Base-by-base conservation (phyloP, 1,140 invertebrate species). In the Drosophila asahinai region DNA sequence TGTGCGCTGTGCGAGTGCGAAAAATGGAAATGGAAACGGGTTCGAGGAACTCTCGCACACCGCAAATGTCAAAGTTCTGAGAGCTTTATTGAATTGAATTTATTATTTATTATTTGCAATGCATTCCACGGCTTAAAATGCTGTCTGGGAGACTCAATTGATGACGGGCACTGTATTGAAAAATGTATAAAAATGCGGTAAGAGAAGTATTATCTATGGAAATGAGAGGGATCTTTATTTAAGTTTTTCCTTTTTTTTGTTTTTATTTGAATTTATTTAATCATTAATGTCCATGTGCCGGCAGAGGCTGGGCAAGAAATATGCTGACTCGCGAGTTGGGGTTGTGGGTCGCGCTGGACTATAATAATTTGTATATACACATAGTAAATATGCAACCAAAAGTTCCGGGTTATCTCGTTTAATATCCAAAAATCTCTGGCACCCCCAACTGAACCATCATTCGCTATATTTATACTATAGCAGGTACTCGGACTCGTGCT, bases 31-130 rank as follows among this genome's bases (percentile, higher is more conserved):
- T 43, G 36, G 22, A 40, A 45, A n/a, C 30, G 66, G 43, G 52
- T 58, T 72, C 52, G 17, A 49, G n/a, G 27, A 72, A 71, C 70
- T 49, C 45, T n/a, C 15, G 4, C 0, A 8, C n/a, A 9, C 19
- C 40, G 12, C 40, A 71, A 70, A 36, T 71, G 68, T 71, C 51
- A 71, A 49, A 72, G 49, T 59, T 59, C 51, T 42, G 7, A 8
- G 1, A 5, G 1, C 42, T 14, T 43, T 33, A 71, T 71, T 67
- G 25, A 48, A 67, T 67, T 43, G 9, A 43, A 52, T 45, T 36
- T 52, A 30, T 42, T 27, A 40, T 51, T 27, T 63, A 30, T 27
- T 25, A 19, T 54, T 45, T 25, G 19, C 17, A 47, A 61, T 61
- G 45, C 59, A 49, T 49, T 38, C 58, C 58, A 54, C n/a, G 7